Evolutionary conservation across 2,888 invertebrate species (phyloP).

Genomic region (Agrochola lota): DNA sequence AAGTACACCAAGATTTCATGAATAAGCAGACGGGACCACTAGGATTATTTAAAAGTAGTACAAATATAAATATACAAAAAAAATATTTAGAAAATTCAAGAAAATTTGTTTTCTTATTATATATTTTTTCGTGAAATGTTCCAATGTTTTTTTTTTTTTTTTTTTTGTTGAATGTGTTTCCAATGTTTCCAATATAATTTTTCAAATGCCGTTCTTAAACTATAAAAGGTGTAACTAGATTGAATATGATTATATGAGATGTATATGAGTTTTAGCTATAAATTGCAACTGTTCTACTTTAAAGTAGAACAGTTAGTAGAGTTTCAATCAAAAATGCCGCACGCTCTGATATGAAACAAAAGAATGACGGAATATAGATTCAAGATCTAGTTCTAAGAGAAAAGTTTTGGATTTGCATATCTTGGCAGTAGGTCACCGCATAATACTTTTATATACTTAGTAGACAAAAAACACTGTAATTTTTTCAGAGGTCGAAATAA

Average conservation of each 20-base stretch:
- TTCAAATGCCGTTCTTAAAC: too few species aligned
- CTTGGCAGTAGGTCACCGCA: background rate
- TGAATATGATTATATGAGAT: too few species aligned
- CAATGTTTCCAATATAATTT: too few species aligned
- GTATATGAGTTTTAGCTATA: background rate
- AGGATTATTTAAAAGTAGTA: background rate
- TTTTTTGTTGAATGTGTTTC: too few species aligned
- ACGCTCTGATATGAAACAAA: conserved; percentile 12
- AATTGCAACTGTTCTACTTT: conserved; percentile 15
- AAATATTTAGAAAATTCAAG: too few species aligned
- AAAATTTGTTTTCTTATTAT: too few species aligned
- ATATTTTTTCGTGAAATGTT: too few species aligned
- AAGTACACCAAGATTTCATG: too few species aligned
- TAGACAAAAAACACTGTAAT: background rate
- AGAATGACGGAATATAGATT: conserved; percentile 14
- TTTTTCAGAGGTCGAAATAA: background rate
- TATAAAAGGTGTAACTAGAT: background rate
- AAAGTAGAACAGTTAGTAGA: too few species aligned
- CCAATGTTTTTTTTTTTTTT: too few species aligned
- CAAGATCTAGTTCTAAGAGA: background rate
- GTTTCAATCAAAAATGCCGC: conserved; percentile 26
- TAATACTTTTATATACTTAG: background rate
- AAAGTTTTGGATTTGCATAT: conserved; percentile 16
- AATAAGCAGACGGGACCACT: background rate
- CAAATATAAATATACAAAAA: background rate